phyloP scores from a whole-genome alignment of 1,140 invertebrate species.

The Paralvinella palmiformis region DNA sequence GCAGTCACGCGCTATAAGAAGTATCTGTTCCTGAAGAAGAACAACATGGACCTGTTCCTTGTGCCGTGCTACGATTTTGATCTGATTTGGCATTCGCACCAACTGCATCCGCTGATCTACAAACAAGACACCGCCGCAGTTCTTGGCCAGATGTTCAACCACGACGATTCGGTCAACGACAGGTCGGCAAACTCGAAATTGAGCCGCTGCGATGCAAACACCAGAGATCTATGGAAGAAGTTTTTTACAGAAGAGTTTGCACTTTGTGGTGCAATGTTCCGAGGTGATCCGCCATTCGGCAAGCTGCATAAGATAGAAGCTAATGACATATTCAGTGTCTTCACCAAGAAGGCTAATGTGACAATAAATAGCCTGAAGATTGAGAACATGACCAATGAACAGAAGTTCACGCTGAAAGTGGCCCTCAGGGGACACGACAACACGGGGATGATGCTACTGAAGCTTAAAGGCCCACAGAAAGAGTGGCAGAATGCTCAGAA shows the following conservation, averaged over 20 bases:
- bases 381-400: slow-evolving; percentile 12
- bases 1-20: slow-evolving; percentile 51
- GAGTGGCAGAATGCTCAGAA: slow-evolving; percentile 6
- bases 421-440: not conserved
- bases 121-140: slow-evolving; percentile 46
- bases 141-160: slow-evolving; percentile 41
- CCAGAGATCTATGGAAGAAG: slow-evolving; percentile 21
- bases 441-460: slow-evolving; percentile 1
- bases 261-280: slow-evolving; percentile 43
- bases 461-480: slow-evolving; percentile 16
- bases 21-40: slow-evolving; percentile 49
- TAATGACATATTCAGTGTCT: slow-evolving; percentile 14
- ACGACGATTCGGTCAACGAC: slow-evolving; percentile 47
- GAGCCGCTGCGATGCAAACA: slow-evolving; percentile 10
- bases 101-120: slow-evolving; percentile 49
- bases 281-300: slow-evolving; percentile 33
- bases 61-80: slow-evolving; percentile 55
- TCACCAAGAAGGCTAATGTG: slow-evolving; percentile 14
- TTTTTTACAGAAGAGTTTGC: slow-evolving; percentile 34
- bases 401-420: slow-evolving; percentile 7
- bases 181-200: slow-evolving; percentile 38
- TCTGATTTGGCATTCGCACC: slow-evolving; percentile 55
- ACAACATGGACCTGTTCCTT: slow-evolving; percentile 47
- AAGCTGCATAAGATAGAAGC: slow-evolving; percentile 12
- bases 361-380: slow-evolving; percentile 14